Percentiles rank a stretch among this genome's conserved stretches.
These are phyloP conservation scores for Nomada lathburiana DNA, from an alignment of 2,888 invertebrate genomes.

Conservation along the genomic window DNA sequence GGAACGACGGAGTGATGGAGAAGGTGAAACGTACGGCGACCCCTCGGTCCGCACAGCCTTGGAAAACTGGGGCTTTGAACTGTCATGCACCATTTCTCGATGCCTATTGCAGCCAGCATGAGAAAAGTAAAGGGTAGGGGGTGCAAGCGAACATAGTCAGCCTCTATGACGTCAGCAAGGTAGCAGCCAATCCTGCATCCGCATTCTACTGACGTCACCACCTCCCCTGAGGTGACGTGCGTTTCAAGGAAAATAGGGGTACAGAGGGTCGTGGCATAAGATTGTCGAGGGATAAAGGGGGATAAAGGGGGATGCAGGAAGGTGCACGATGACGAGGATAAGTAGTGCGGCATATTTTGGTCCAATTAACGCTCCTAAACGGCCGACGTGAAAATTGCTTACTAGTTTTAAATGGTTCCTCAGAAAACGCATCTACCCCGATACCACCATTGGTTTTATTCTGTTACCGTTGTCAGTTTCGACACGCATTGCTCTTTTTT, in stretches of 20 bases:
- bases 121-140: conserved; percentile 43
- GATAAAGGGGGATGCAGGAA: conserved; percentile 36
- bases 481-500: too few species aligned
- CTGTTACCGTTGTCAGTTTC: too few species aligned
- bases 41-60: conserved; percentile 81
- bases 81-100: conserved; percentile 79
- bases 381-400: conserved; percentile 55
- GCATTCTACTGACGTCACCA: conserved; percentile 80
- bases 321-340: conserved; percentile 68
- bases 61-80: conserved; percentile 84
- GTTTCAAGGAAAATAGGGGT: conserved; percentile 73
- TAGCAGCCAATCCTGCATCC: conserved; percentile 78
- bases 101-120: conserved; percentile 73
- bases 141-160: conserved; percentile 67
- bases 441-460: too few species aligned
- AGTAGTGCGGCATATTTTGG: conserved; percentile 78
- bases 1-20: conserved; percentile 47
- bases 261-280: conserved; percentile 66
- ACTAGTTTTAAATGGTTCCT: conserved; percentile 18
- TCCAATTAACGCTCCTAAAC: conserved; percentile 79
- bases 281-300: conserved; percentile 56
- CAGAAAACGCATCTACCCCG: too few species aligned
- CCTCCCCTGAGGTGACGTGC: conserved; percentile 81
- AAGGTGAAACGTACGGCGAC: conserved; percentile 75
- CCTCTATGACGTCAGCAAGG: conserved; percentile 80